Evolutionary conservation across 2,888 invertebrate genomes (phyloP).

Genomic region (Lithophane ornitopus): DNA sequence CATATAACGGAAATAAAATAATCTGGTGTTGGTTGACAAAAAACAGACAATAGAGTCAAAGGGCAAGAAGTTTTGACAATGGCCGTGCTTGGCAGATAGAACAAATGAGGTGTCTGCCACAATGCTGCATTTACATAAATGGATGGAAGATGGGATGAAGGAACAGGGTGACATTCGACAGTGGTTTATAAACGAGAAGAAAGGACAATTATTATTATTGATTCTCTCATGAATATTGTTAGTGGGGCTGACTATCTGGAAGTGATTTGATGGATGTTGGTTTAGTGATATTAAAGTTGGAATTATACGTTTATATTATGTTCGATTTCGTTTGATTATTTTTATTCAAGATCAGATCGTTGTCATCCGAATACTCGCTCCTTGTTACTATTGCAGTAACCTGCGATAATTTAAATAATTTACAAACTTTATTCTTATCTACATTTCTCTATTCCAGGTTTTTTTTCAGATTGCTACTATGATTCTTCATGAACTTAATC

Average conservation of each 20-base stretch:
- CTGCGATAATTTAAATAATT: neutral
- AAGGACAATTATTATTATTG: conserved; percentile 75
- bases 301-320: neutral
- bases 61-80: conserved; percentile 87
- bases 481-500: neutral
- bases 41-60: conserved; percentile 90
- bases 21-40: conserved; percentile 85
- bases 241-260: conserved; percentile 64
- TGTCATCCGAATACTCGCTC: neutral
- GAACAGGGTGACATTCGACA: conserved; percentile 74
- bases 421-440: neutral
- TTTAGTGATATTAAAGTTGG: conserved; percentile 44
- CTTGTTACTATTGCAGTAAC: neutral
- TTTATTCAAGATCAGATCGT: neutral
- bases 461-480: neutral
- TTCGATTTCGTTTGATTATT: neutral
- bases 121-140: conserved; percentile 89
- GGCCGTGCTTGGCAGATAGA: conserved; percentile 81
- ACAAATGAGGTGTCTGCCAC: conserved; percentile 87
- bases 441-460: neutral
- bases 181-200: conserved; percentile 66
- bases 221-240: conserved; percentile 74
- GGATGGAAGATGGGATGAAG: conserved; percentile 69
- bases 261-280: conserved; percentile 50
- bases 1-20: conserved; percentile 90